A percentile compares a stretch with the other conserved stretches of the same genome.
These are phyloP conservation scores for Paguma larvata DNA, from an alignment of 2,797 vertebrate genomes.

Conservation along the genomic window DNA sequence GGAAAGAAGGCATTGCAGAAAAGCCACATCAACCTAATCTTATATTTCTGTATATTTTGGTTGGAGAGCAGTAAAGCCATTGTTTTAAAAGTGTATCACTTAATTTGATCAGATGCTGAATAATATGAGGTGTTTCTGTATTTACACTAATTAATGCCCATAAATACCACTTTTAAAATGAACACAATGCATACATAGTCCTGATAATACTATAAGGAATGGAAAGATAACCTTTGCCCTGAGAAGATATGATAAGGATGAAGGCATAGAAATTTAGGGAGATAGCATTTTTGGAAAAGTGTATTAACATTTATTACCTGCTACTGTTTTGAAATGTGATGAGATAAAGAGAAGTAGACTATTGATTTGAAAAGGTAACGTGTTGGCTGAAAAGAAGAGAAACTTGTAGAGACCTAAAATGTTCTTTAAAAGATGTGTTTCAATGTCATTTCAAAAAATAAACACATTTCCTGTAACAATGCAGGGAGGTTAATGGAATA, in stretches of 20 bases:
- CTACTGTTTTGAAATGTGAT: constrained; percentile 50
- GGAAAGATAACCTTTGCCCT: neutral
- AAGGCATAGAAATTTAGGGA: neutral
- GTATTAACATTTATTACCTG: constrained; percentile 3
- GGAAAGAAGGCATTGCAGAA: neutral
- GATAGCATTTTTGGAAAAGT: constrained; percentile 16
- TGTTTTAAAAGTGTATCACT: neutral
- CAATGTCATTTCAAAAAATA: constrained; percentile 78
- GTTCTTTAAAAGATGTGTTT: constrained; percentile 65
- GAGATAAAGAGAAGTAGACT: constrained; percentile 43
- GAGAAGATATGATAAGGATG: neutral
- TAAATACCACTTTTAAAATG: neutral
- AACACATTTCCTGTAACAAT: constrained; percentile 75
- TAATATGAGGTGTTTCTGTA: neutral
- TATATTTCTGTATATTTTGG: neutral
- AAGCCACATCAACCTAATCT: neutral
- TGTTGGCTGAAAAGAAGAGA: constrained; percentile 67
- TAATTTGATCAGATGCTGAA: neutral
- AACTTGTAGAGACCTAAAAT: constrained; percentile 45
- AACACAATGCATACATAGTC: neutral
- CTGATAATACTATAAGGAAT: neutral
- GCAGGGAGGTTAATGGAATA: constrained; percentile 69
- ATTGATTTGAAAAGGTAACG: constrained; percentile 74
- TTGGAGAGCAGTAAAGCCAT: neutral
- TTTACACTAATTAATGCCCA: neutral